Percentiles rank a stretch among this genome's conserved stretches.
Conservation (phyloP, 2,888 invertebrate genomes). For the Melikaiella ostensackeni region DNA sequence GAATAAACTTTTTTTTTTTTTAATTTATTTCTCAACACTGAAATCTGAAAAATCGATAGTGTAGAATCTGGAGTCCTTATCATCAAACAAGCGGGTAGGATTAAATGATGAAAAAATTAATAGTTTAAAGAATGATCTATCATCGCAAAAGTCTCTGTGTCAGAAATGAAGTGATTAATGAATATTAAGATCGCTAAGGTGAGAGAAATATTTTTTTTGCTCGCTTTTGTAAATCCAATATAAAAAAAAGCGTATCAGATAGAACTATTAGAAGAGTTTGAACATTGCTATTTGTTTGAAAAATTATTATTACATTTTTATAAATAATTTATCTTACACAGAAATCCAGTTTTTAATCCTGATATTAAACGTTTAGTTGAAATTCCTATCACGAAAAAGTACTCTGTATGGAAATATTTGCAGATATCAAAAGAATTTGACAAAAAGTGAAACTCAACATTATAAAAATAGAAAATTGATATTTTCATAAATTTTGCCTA, state of each 20-base stretch:
- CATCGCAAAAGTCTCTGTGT: not conserved
- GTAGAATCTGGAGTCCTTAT: not conserved
- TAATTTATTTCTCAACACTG: not conserved
- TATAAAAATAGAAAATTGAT: not conserved
- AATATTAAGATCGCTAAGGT: not conserved
- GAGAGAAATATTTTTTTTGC: not conserved
- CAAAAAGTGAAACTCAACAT: not conserved
- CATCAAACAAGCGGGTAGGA: not conserved
- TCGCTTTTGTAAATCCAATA: not conserved
- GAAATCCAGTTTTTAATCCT: not conserved
- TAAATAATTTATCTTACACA: too few species aligned
- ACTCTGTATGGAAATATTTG: not conserved
- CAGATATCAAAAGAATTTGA: not conserved
- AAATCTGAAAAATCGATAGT: not conserved
- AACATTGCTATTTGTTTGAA: too few species aligned
- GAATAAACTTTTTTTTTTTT: not conserved
- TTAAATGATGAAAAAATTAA: not conserved
- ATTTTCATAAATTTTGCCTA: not conserved
- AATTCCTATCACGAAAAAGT: not conserved
- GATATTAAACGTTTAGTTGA: not conserved
- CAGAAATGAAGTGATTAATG: conserved; percentile 2
- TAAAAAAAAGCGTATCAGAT: too few species aligned
- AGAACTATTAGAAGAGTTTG: too few species aligned
- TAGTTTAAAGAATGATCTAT: not conserved
- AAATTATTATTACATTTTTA: too few species aligned